phyloP scores from a whole-genome alignment of 2,797 vertebrate species.

The Darevskia nairensis region DNA sequence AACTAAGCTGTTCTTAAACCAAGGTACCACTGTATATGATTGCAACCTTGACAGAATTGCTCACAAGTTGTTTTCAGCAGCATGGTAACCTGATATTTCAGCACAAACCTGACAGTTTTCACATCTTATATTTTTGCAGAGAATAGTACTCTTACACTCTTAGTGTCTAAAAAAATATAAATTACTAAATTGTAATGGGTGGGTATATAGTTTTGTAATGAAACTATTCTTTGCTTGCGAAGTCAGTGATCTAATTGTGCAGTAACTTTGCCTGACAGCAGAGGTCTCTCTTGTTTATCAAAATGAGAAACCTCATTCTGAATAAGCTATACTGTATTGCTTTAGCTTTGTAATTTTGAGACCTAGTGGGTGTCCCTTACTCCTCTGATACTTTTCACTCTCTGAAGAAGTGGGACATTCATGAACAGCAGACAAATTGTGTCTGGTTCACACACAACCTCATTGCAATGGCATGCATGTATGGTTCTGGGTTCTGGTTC shows the following conservation, averaged over 20 bases:
- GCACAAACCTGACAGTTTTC: background rate
- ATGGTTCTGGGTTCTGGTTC: background rate
- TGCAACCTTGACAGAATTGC: background rate
- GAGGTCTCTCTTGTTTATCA: conserved; percentile 22
- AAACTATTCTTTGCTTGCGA: background rate
- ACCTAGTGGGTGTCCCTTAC: background rate
- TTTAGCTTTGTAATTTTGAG: background rate
- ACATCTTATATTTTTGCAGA: background rate
- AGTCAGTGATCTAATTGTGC: background rate
- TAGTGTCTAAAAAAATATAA: background rate
- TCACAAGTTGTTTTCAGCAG: background rate
- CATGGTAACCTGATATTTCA: background rate
- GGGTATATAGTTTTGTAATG: background rate
- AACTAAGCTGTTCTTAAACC: too few species aligned
- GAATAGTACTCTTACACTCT: background rate
- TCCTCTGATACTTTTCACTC: background rate
- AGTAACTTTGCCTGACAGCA: conserved; percentile 21
- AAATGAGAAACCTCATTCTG: background rate
- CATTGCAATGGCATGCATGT: background rate
- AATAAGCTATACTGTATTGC: too few species aligned
- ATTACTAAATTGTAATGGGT: background rate
- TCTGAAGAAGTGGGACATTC: background rate
- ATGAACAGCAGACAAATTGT: background rate
- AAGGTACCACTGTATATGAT: background rate
- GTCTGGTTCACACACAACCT: background rate